These are phyloP conservation scores for Ricordea florida DNA, from an alignment of 92 coral and sea anemone species.

Conservation along the genomic window DNA sequence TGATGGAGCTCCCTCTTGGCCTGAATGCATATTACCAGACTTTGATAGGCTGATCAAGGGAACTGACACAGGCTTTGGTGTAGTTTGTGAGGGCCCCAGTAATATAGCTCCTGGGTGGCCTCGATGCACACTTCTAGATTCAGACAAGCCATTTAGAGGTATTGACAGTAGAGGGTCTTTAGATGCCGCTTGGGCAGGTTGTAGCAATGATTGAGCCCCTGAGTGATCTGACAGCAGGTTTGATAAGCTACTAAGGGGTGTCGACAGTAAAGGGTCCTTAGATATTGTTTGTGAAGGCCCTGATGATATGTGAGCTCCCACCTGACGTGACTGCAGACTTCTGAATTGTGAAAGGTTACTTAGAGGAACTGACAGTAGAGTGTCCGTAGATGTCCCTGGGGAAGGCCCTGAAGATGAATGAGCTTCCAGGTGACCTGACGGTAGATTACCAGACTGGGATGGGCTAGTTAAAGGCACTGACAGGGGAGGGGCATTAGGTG, in stretches of 20 bases:
- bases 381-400: background rate
- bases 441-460: too few relatives aligned
- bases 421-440: background rate
- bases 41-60: background rate
- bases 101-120: background rate
- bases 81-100: background rate
- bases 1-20: too few relatives aligned
- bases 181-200: background rate
- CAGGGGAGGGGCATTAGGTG: background rate
- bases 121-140: background rate
- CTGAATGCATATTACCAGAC: too few relatives aligned
- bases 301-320: background rate
- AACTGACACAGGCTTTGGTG: background rate
- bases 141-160: slow-evolving; percentile 1
- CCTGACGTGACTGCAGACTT: background rate
- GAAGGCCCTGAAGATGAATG: background rate
- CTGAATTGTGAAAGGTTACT: background rate
- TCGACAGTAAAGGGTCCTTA: background rate
- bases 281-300: background rate
- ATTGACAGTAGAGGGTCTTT: slow-evolving; percentile 3
- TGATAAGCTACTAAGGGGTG: slow-evolving; percentile 4
- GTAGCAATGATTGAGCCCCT: background rate
- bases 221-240: background rate
- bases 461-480: slow-evolving; percentile 8
- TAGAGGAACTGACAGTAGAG: slow-evolving; percentile 9